Conservation (phyloP, 2,113 vertebrate genomes). For the Zosterops borbonicus region DNA sequence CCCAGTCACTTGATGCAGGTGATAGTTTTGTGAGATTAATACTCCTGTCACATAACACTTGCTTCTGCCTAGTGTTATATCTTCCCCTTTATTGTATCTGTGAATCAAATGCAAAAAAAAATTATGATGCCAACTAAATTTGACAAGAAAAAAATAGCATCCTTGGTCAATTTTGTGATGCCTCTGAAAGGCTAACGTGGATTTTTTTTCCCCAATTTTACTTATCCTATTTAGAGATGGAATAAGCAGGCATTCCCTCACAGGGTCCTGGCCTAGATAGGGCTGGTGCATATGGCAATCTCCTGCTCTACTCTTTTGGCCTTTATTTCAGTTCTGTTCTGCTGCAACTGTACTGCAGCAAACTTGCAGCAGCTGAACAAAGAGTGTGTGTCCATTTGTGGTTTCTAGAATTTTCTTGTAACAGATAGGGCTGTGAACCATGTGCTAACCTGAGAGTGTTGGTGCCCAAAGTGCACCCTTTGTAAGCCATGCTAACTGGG, state of each 20-base stretch:
- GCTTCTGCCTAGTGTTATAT: not conserved
- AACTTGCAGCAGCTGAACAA: not conserved
- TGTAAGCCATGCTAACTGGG: not conserved
- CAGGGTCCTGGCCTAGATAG: not conserved
- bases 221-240: not conserved
- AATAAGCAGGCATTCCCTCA: not conserved
- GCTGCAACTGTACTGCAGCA: not conserved
- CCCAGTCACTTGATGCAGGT: not conserved
- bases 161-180: not conserved
- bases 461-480: not conserved
- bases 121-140: not conserved
- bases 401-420: not conserved
- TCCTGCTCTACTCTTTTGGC: not conserved
- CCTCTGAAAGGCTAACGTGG: not conserved
- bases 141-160: constrained; percentile 12
- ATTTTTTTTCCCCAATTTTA: not conserved
- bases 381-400: not conserved
- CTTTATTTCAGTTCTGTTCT: not conserved
- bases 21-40: constrained; percentile 37
- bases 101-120: constrained; percentile 50
- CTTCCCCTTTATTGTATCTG: not conserved
- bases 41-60: constrained; percentile 2
- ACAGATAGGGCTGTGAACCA: not conserved
- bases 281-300: not conserved
- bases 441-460: not conserved